A percentile compares a stretch with the other conserved stretches of the same genome.
These are phyloP conservation scores for Acronicta aceris DNA, from an alignment of 2,888 invertebrate species.

Conservation along the genomic window DNA sequence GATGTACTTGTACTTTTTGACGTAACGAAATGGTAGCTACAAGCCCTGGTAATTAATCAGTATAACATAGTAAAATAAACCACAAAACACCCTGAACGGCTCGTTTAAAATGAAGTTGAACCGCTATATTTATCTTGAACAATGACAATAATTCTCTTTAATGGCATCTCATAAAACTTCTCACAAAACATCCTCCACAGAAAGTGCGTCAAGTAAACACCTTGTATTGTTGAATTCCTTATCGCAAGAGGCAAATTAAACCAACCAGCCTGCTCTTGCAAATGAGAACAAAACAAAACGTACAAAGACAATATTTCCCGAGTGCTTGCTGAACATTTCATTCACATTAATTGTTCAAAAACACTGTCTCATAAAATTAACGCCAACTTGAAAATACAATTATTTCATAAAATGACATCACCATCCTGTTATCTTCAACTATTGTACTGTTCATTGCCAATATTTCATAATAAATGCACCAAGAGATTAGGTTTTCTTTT, in stretches of 20 bases:
- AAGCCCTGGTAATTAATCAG: slow-evolving; percentile 37
- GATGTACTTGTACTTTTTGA: neutral
- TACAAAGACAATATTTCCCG: slow-evolving; percentile 63
- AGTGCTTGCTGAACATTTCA: slow-evolving; percentile 53
- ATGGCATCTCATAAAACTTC: slow-evolving; percentile 62
- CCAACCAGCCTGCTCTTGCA: slow-evolving; percentile 59
- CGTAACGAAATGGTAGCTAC: slow-evolving; percentile 2
- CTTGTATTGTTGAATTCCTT: slow-evolving; percentile 70
- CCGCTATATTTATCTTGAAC: slow-evolving; percentile 57
- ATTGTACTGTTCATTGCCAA: no score
- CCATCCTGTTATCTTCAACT: no score
- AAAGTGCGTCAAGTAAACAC: slow-evolving; percentile 67
- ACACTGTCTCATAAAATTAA: slow-evolving; percentile 37
- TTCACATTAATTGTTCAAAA: slow-evolving; percentile 58
- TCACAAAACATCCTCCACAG: slow-evolving; percentile 60
- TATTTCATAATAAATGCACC: no score
- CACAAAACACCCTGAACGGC: slow-evolving; percentile 20
- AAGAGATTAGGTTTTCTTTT: no score
- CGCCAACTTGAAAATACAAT: slow-evolving; percentile 1
- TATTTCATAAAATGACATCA: neutral
- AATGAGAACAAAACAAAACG: slow-evolving; percentile 71
- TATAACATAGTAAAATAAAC: slow-evolving; percentile 36
- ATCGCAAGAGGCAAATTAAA: slow-evolving; percentile 68
- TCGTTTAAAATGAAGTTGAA: slow-evolving; percentile 56
- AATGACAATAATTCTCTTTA: slow-evolving; percentile 65